Conservation (phyloP, 2,888 invertebrate species). For the Toxonevra muliebris region DNA sequence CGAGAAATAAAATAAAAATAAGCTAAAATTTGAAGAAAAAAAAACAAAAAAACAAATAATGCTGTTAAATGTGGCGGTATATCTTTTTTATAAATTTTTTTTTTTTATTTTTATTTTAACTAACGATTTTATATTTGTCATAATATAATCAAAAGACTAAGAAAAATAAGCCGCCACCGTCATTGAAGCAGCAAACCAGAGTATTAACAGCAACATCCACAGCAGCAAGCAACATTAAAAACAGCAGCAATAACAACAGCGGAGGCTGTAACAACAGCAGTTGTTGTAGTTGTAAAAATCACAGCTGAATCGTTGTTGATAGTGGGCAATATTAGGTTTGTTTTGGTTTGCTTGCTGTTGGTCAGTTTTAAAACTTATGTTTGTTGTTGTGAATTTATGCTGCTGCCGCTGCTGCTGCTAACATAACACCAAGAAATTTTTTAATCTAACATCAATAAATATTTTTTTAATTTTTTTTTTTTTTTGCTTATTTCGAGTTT, state of each 20-base stretch:
- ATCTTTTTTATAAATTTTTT: too few relatives aligned
- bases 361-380: too few relatives aligned
- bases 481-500: too few relatives aligned
- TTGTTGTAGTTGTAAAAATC: conserved; percentile 11
- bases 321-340: too few relatives aligned
- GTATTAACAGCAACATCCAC: background rate
- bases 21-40: background rate
- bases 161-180: background rate
- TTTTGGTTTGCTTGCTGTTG: too few relatives aligned
- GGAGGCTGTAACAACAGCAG: conserved; percentile 1
- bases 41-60: background rate
- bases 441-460: too few relatives aligned
- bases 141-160: conserved; percentile 6
- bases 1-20: too few relatives aligned
- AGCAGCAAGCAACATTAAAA: conserved; percentile 9
- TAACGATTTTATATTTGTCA: conserved; percentile 17
- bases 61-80: too few relatives aligned
- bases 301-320: background rate
- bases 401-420: conserved; percentile 18
- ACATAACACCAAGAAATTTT: conserved; percentile 8
- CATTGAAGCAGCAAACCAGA: conserved; percentile 15
- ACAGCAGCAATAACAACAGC: conserved; percentile 6
- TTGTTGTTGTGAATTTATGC: conserved; percentile 14
- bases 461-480: too few relatives aligned
- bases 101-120: background rate